phyloP scores from a whole-genome alignment of 2,797 vertebrate genomes.

The Neopelma chrysocephalum region DNA sequence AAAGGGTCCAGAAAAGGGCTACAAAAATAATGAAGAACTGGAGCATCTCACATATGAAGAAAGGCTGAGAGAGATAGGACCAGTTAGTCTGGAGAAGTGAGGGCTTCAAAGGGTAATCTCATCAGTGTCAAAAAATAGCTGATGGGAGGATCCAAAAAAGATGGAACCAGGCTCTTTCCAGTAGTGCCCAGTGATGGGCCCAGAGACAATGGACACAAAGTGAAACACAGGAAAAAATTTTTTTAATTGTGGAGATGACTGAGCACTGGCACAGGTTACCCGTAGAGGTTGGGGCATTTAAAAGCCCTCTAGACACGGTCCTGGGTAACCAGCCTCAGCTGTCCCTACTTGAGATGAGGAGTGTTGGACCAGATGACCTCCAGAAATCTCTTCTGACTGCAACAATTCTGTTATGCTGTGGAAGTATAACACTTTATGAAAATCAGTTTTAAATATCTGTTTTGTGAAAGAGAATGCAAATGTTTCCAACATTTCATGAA shows the following conservation, averaged over 20 bases:
- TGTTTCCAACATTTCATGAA: conserved; percentile 22
- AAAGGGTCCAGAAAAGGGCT: not conserved
- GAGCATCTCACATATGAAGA: not conserved
- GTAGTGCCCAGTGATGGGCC: not conserved
- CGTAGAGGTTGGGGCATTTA: not conserved
- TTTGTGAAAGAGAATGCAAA: not conserved
- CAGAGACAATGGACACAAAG: not conserved
- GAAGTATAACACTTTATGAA: not conserved
- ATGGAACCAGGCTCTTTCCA: not conserved
- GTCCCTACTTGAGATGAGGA: not conserved
- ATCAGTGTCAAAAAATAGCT: not conserved
- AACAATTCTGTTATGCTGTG: not conserved
- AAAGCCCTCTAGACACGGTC: not conserved
- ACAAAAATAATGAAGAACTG: not conserved
- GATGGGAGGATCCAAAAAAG: not conserved
- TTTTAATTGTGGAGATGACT: not conserved
- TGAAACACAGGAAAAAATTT: not conserved
- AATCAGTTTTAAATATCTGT: not conserved
- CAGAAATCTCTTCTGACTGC: not conserved
- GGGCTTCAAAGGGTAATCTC: not conserved
- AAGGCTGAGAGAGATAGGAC: not conserved
- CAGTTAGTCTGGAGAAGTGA: not conserved
- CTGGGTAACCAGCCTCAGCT: accelerated
- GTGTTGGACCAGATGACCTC: not conserved
- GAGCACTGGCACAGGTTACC: not conserved